These are phyloP conservation scores for Aplysina aerophoba DNA, from an alignment of 37 sponge, comb jelly and placozoan species.

Conservation along the genomic window DNA sequence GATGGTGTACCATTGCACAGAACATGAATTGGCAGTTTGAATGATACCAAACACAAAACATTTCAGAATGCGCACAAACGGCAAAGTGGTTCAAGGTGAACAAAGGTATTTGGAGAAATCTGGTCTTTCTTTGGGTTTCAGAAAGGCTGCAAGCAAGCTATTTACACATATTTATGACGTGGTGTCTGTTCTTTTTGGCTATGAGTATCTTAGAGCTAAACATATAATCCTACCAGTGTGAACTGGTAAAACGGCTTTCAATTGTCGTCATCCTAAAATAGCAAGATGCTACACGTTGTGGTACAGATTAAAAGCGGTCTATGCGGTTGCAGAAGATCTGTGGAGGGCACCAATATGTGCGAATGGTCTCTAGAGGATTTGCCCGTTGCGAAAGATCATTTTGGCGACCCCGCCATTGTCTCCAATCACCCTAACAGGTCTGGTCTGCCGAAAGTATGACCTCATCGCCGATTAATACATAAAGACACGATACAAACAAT, in stretches of 20 bases:
- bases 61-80: too few species aligned
- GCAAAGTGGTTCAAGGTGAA: conserved; percentile 8
- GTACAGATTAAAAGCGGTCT: conserved; percentile 20
- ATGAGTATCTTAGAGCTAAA: not conserved
- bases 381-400: conserved; percentile 6
- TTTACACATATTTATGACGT: not conserved
- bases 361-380: not conserved
- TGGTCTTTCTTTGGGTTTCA: not conserved
- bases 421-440: not conserved
- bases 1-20: too few species aligned
- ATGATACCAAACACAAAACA: too few species aligned
- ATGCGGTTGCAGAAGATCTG: conserved; percentile 8
- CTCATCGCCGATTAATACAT: conserved; percentile 20
- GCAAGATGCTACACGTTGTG: not conserved
- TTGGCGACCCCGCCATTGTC: not conserved
- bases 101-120: conserved; percentile 10
- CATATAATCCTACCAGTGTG: not conserved
- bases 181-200: not conserved
- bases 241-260: conserved; percentile 9
- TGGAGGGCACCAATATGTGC: not conserved
- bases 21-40: too few species aligned
- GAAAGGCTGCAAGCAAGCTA: conserved; percentile 1
- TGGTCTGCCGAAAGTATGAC: conserved; percentile 9
- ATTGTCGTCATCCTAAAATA: conserved; percentile 1
- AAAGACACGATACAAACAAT: conserved; percentile 15